Percentiles rank a stretch among this genome's conserved stretches.
Conservation (phyloP, 2,113 vertebrate genomes). For the Edolisoma coerulescens region DNA sequence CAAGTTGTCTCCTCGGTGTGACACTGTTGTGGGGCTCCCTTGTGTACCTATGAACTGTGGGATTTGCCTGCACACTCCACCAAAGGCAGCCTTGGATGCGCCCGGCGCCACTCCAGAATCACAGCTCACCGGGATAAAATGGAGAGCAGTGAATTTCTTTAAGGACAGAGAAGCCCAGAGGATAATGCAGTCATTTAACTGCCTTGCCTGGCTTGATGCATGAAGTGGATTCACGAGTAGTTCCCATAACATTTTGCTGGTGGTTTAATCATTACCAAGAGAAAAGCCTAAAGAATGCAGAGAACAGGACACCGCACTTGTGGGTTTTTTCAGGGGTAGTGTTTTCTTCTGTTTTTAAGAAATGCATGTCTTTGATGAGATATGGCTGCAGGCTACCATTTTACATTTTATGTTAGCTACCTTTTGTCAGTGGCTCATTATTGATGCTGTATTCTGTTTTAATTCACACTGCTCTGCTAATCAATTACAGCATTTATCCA, state of each 20-base stretch:
- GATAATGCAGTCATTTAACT: slow-evolving; percentile 83
- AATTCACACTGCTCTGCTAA: slow-evolving; percentile 94
- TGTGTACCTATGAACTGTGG: accelerated
- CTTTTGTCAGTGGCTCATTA: slow-evolving; percentile 86
- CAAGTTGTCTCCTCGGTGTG: neutral
- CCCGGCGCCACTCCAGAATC: neutral
- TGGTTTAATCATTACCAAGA: slow-evolving; percentile 90
- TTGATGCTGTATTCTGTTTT: slow-evolving; percentile 89
- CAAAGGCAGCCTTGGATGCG: neutral
- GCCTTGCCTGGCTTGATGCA: slow-evolving; percentile 82
- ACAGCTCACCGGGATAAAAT: neutral
- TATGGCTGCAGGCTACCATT: slow-evolving; percentile 88
- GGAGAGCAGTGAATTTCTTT: slow-evolving; percentile 25
- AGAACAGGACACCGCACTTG: slow-evolving; percentile 66
- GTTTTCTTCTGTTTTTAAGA: slow-evolving; percentile 65
- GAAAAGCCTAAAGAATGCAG: slow-evolving; percentile 78
- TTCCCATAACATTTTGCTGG: slow-evolving; percentile 83
- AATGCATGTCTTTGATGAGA: slow-evolving; percentile 88
- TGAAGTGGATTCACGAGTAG: slow-evolving; percentile 80
- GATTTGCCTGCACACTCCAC: neutral
- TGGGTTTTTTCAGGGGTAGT: slow-evolving; percentile 49
- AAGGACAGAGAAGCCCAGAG: slow-evolving; percentile 31
- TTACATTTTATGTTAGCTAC: slow-evolving; percentile 88
- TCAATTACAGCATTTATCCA: slow-evolving; percentile 97
- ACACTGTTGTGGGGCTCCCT: neutral